A percentile compares a stretch with the other conserved stretches of the same genome.
These are phyloP conservation scores for Caenorhabditis drosophilae DNA, from an alignment of 2,888 invertebrate species.

Conservation along the genomic window DNA sequence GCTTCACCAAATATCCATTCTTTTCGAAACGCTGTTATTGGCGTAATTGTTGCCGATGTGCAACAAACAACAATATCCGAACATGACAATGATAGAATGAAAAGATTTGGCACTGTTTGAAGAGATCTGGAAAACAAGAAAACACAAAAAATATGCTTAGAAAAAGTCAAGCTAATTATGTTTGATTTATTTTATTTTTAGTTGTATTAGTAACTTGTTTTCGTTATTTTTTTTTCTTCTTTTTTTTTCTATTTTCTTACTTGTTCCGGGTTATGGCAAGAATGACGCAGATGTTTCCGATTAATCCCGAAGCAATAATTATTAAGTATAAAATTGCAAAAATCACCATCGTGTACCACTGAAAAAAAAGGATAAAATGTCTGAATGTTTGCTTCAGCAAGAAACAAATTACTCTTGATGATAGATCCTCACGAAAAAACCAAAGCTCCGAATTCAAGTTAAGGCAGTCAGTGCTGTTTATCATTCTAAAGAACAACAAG, in stretches of 20 bases:
- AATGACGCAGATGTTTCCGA: constrained; percentile 65
- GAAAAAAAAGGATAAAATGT: constrained; percentile 8
- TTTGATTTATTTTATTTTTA: neutral
- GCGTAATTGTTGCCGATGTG: constrained; percentile 66
- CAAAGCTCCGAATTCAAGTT: constrained; percentile 64
- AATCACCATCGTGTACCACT: constrained; percentile 53
- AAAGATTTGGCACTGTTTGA: constrained; percentile 68
- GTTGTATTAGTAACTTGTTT: neutral
- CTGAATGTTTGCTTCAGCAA: neutral
- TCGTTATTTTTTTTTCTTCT: too few species aligned
- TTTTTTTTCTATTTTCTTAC: too few species aligned
- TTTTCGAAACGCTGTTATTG: constrained; percentile 66
- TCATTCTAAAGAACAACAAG: too few species aligned
- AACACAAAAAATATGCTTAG: neutral
- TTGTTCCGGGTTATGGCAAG: constrained; percentile 64
- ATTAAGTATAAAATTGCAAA: constrained; percentile 61
- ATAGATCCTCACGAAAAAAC: constrained; percentile 51
- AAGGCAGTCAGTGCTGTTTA: constrained; percentile 56
- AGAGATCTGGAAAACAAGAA: constrained; percentile 45
- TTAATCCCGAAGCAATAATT: constrained; percentile 62
- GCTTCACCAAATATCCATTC: constrained; percentile 66
- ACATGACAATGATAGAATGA: constrained; percentile 64
- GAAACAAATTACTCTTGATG: constrained; percentile 35
- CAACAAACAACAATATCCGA: constrained; percentile 67
- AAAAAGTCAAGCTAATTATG: neutral